Base-by-base conservation (phyloP, 1,140 invertebrate genomes). In the Dendroctonus valens region DNA sequence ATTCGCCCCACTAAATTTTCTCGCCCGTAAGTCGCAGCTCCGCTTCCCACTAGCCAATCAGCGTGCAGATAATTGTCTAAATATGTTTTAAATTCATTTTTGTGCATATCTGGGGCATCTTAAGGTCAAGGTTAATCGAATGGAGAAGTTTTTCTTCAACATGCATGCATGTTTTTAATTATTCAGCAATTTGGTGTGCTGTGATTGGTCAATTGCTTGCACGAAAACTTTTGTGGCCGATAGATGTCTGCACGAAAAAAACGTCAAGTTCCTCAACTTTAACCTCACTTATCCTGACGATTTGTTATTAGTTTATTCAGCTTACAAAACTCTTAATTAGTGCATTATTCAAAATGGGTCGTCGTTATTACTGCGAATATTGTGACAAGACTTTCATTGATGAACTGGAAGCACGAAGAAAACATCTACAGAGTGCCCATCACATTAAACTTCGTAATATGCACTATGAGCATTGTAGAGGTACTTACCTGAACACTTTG, bases 331-430 rank as follows among this genome's bases (percentile, higher is more conserved):
- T 38, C 7, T n/a, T 37, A 59, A n/a, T 46, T 59, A 59, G 0
- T 54, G 26, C 12, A 2, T 61, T 61, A 26, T 11, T 9, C 8
- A 66, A 55, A 69, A 87, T 88, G 86, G 84, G 86, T 5, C 84
- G 84, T 69, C 79, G 81, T 70, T 89, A 89, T 76, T 84, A 85
- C 70, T 89, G 87, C 70, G 86, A 88, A 78, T 89, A 88, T 73
- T 89, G 87, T 68, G 82, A 88, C 57, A 86, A 87, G 79, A 82
- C 82, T 0, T 88, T 89, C 73, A 84, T 87, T 40, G 83, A 87
- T 57, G 81, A 83, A 65, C 73, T 82, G 0, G 81, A 84, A 14
- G 81, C 85, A 0, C 80, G 87, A 44, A 86, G 83, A 73, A 89
- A 86, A 65, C 87, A 89, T 72, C 77, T 86, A n/a, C 82, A 81